Conservation (phyloP, 2,888 invertebrate genomes). For the Heteromyza rotundicornis region DNA sequence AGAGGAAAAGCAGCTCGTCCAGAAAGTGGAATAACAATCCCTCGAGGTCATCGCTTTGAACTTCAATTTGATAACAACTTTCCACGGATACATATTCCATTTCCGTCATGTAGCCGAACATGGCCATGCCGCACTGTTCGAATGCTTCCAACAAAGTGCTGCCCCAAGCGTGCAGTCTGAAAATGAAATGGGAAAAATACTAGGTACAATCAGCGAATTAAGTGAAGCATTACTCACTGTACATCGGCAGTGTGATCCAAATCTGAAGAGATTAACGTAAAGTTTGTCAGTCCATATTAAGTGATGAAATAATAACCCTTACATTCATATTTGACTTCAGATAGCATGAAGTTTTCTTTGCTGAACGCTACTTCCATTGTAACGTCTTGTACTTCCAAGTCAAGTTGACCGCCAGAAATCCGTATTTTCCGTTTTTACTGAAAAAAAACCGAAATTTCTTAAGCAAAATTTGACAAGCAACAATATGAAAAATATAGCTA, state of each 20-base stretch:
- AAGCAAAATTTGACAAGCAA: too few species aligned
- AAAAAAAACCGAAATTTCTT: too few species aligned
- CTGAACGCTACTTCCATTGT: slow-evolving; percentile 64
- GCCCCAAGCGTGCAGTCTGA: slow-evolving; percentile 92
- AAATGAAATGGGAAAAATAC: slow-evolving; percentile 14
- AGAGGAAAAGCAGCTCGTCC: slow-evolving; percentile 91
- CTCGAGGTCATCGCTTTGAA: slow-evolving; percentile 86
- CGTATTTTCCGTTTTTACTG: too few species aligned
- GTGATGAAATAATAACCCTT: slow-evolving; percentile 64
- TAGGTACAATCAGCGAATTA: background rate
- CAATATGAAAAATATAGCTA: too few species aligned
- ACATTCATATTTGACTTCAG: slow-evolving; percentile 83
- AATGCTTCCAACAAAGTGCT: slow-evolving; percentile 84
- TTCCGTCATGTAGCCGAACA: slow-evolving; percentile 99
- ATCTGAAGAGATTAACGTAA: slow-evolving; percentile 69
- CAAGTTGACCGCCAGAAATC: too few species aligned
- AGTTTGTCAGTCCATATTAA: too few species aligned
- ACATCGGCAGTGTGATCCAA: slow-evolving; percentile 98
- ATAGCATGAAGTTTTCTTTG: slow-evolving; percentile 70
- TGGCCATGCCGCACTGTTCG: slow-evolving; percentile 92
- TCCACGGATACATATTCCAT: slow-evolving; percentile 81
- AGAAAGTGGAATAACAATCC: slow-evolving; percentile 90
- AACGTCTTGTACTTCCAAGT: too few species aligned
- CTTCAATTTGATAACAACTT: slow-evolving; percentile 82
- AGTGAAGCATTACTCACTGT: slow-evolving; percentile 76